Base-by-base conservation (phyloP, 1,140 invertebrate species). In the Dryas iulia region DNA sequence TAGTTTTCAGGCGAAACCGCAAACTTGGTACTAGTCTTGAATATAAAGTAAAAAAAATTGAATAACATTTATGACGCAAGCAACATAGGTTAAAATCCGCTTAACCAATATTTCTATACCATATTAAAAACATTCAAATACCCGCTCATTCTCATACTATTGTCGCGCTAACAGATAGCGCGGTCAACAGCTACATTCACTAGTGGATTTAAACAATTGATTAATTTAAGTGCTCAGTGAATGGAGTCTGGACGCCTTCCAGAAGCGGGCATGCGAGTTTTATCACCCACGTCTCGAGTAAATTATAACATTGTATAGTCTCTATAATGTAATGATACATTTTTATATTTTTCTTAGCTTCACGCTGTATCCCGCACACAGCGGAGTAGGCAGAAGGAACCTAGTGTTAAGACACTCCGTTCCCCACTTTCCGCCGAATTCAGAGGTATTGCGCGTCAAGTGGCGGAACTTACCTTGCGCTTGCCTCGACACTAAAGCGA, bases 181-280 rank as follows among this genome's bases (percentile, higher is more conserved):
- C 79, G 82, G 75, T 82, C 81, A 86, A 82, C 83, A 85, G 81
- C 84, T 86, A 81, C 76, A 76, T 81, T 76, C 72, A 71, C 73
- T 69, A 77, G 75, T 71, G 83, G 83, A 81, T 86, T 88, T 84
- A 88, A 88, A 86, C 84, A 88, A 88, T 88, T 88, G 86, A 86
- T 88, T 86, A 88, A 88, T 84, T 81, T 83, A 85, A 86, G 80
- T 82, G 80, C 79, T 77, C 65, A 69, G 81, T 86, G 82, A 88
- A 88, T 88, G 86, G 82, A 76, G 82, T 76, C 84, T 88, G 86
- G 86, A 83, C 74, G 65, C 59, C 65, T 81, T 87, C 84, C 86
- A 88, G 86, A 78, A 71, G 73, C 81, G 52, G 62, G 54, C 64
- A 63, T 66, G 69, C 63, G 23, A 71, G 57, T 66, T 66, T 58